A percentile compares a stretch with the other conserved stretches of the same genome.
phyloP scores from a whole-genome alignment of 2,888 invertebrate genomes.

The Leptopilina myrica region DNA sequence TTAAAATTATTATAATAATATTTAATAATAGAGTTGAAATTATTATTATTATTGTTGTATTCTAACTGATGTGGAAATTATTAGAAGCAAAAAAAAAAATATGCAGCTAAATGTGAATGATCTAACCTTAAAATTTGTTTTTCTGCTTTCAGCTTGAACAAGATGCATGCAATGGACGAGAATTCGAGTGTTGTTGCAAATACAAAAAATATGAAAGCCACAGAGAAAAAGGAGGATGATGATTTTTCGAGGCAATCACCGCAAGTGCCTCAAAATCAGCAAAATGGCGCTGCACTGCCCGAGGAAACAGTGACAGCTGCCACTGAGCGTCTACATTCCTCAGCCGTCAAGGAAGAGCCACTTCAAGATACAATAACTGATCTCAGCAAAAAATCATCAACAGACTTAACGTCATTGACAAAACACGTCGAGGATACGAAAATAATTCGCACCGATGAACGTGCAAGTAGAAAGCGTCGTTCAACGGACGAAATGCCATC shows the following conservation, averaged over 20 bases:
- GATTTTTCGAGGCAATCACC: conserved; percentile 65
- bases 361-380: conserved; percentile 43
- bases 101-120: not conserved
- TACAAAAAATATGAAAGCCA: conserved; percentile 67
- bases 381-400: conserved; percentile 33
- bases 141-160: conserved; percentile 77
- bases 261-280: conserved; percentile 72
- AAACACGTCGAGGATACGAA: conserved; percentile 47
- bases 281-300: conserved; percentile 72
- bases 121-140: not conserved
- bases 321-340: conserved; percentile 63
- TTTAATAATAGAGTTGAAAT: too few species aligned
- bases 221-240: conserved; percentile 65
- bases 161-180: conserved; percentile 81
- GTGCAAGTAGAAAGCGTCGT: conserved; percentile 59
- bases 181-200: conserved; percentile 72
- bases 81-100: not conserved
- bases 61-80: too few species aligned
- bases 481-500: conserved; percentile 61
- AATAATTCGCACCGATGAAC: conserved; percentile 47
- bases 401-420: conserved; percentile 3
- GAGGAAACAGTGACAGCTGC: conserved; percentile 69
- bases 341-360: conserved; percentile 62
- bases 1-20: too few species aligned
- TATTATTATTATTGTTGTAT: too few species aligned